phyloP scores from a whole-genome alignment of 2,797 vertebrate species.

The Sandelia bainsii region DNA sequence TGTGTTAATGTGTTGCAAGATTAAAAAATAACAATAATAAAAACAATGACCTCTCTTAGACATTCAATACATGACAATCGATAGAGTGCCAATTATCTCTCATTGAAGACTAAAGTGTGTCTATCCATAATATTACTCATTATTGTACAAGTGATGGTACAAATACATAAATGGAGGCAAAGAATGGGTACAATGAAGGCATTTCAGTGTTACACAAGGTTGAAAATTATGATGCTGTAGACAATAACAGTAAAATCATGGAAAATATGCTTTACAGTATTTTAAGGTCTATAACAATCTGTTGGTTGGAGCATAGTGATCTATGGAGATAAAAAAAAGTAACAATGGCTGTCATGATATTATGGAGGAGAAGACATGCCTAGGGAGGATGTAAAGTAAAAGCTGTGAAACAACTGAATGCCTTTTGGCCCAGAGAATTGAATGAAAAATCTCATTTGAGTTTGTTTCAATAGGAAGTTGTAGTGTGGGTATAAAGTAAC shows the following conservation, averaged over 20 bases:
- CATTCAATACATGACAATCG: constrained; percentile 62
- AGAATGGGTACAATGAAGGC: constrained; percentile 9
- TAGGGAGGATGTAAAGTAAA: background rate
- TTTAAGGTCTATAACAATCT: too few species aligned
- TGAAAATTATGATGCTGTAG: constrained; percentile 29
- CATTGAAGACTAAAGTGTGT: constrained; percentile 45
- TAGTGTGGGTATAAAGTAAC: background rate
- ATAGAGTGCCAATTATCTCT: constrained; percentile 68
- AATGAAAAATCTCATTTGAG: background rate
- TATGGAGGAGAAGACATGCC: background rate
- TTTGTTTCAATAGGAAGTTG: background rate
- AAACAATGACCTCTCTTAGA: constrained; percentile 69
- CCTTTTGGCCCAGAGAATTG: constrained; percentile 1
- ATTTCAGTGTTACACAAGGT: constrained; percentile 10
- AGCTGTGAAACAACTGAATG: background rate
- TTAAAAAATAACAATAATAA: constrained; percentile 50
- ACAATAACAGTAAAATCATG: constrained; percentile 19
- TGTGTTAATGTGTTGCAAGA: constrained; percentile 65
- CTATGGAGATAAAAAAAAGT: too few species aligned
- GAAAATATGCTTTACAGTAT: background rate
- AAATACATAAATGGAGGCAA: constrained; percentile 35
- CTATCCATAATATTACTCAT: constrained; percentile 45
- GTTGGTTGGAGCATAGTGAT: too few species aligned
- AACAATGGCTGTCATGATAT: too few species aligned
- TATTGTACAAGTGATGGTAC: constrained; percentile 21